Percentiles rank a stretch among this genome's conserved stretches.
Evolutionary conservation across 2,113 vertebrate species (phyloP).

Genomic region (Zosterops hypoxanthus): DNA sequence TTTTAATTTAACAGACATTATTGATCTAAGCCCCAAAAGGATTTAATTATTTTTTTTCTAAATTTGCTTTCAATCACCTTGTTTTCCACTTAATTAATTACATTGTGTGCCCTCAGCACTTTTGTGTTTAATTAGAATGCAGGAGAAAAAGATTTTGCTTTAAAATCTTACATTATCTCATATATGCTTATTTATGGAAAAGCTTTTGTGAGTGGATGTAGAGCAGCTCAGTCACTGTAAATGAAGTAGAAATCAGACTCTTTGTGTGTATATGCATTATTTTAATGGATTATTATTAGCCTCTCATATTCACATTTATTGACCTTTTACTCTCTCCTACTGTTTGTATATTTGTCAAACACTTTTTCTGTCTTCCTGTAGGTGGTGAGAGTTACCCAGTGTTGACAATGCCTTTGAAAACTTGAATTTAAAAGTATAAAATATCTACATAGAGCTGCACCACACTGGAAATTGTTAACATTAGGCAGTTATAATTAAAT

Average conservation of each 20-base stretch:
- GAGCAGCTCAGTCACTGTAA: not conserved
- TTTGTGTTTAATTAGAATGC: not conserved
- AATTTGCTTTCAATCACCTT: not conserved
- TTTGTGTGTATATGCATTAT: not conserved
- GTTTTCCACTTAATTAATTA: constrained; percentile 1
- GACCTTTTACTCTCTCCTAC: not conserved
- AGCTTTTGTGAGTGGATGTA: not conserved
- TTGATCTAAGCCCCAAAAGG: not conserved
- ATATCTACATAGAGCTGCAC: not conserved
- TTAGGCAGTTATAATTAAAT: not conserved
- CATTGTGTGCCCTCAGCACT: not conserved
- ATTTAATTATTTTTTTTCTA: not conserved
- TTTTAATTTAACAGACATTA: not conserved
- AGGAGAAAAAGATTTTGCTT: not conserved
- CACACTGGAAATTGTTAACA: not conserved
- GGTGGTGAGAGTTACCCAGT: not conserved
- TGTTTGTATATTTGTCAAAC: not conserved
- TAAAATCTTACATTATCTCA: not conserved
- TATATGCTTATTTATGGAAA: not conserved
- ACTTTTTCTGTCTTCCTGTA: not conserved
- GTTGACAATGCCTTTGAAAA: not conserved
- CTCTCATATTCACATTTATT: not conserved
- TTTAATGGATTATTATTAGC: not conserved
- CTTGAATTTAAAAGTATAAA: not conserved
- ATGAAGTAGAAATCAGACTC: not conserved